Base-by-base conservation (phyloP, 2,113 vertebrate species). In the Sarotherodon lohbergeri region DNA sequence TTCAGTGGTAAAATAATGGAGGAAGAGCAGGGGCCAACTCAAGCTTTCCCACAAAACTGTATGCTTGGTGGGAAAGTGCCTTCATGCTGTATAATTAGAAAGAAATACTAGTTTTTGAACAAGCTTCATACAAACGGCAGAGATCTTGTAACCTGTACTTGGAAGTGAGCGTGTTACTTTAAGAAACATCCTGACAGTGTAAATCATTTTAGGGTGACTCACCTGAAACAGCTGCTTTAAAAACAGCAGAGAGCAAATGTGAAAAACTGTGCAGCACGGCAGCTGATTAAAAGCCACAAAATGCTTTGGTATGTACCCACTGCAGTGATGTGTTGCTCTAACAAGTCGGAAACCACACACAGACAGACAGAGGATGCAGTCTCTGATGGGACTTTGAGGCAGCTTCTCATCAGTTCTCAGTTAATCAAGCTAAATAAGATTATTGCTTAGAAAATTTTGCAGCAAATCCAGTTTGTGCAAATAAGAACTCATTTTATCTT, bases 121-220 rank as follows among this genome's bases (percentile, higher is more conserved):
- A 16, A 80, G 86, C 93, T 92, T 95, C 94, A 95, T 71, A 90
- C 55, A 91, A 81, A 91, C 85, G 13, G 27, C 90, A 48, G 8
- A 63, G 19, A 78, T 36, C 86, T 54, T 81, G 5, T 48, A 90
- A 82, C 85, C 68, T 90, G 87, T 87, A 82, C 16, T 90, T 89
- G 84, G 17, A 46, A 83, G 34, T 9, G 57, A 36, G 55, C 76
- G 78, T 55, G 54, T 46, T 14, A 41, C 57, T 59, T 80, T 83
- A 68, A 68, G 41, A 86, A 71, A 68, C 68, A 84, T 43, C 57
- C 32, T 7, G 16, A 82, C 43, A 12, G 1, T 46, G 83, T 5
- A 4, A 87, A 57, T 78, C 13, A 54, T 79, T 91, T 50, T 48
- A 83, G 29, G 11, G 9, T 76, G 88, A 91, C 24, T 91, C 86